Evolutionary conservation across 35 echinoderm and acorn worm species (phyloP), one percentile per base, ranked within the genome.

Genomic region (Antedon bifida): DNA sequence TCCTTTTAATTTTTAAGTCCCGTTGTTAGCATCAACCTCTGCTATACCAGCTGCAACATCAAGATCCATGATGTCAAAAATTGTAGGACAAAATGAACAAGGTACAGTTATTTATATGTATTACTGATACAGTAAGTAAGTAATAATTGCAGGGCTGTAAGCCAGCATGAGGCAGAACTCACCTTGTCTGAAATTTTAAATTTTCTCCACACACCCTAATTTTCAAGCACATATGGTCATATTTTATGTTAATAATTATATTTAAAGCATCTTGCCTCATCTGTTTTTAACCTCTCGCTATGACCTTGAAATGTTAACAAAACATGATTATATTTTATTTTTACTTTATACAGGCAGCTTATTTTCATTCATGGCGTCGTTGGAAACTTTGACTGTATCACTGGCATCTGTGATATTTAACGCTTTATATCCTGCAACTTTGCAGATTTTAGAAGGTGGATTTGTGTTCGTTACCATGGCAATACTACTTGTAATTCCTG

Each of bases 381-480:
- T 92, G 34, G 95, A 99, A 78, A 93, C 88, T 3, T 21, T 85
- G 30, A 92, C 88, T 26, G 79, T 39, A 21, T 90, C 92, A 14
- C 38, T 99, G 19, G 91, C 90, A n/a, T 92, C 95, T 2, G 36
- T 88, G 9, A 64, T 93, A 3, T 99, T 99, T 75, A 99, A 99
- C 35, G 45, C 88, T 32, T 36, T 99, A 23, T 99, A 89, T 74
- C 90, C 90, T 34, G 88, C 85, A 29, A 92, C 95, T 33, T 35
- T 88, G 14, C 26, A 88, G 30, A 89, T 99, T 51, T 11, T 99
- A 0, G 82, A 81, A 31, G 95, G 95, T 29, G 95, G 95, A 5
- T 84, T 99, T 21, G 86, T 99, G 28, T 99, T 87, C 80, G 86
- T 99, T 7, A 21, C 90, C 29, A 99, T 99, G 95, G 88, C 90